Evolutionary conservation across 2,113 vertebrate species (phyloP).

Genomic region (Epinephelus moara): DNA sequence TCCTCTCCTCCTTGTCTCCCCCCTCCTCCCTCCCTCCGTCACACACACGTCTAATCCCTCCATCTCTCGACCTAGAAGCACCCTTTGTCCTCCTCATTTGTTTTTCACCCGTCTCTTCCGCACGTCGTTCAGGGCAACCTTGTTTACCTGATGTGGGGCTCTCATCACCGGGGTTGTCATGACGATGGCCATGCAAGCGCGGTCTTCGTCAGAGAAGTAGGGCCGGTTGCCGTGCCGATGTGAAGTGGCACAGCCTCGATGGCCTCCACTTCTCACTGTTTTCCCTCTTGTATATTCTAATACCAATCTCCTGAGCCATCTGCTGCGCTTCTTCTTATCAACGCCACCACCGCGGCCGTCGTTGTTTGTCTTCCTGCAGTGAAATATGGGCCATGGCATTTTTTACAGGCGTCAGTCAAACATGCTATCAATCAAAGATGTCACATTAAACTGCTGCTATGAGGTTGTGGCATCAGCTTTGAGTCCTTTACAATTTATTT

Average conservation of each 20-base stretch:
- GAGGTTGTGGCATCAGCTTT: slow-evolving; percentile 3
- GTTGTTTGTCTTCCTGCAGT: slow-evolving; percentile 65
- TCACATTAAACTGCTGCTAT: slow-evolving; percentile 23
- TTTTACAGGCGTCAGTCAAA: slow-evolving; percentile 44
- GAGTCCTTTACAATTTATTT: neutral
- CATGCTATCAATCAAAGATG: slow-evolving; percentile 34
- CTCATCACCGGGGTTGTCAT: slow-evolving; percentile 82
- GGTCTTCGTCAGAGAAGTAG: slow-evolving; percentile 60
- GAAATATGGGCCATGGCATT: slow-evolving; percentile 39
- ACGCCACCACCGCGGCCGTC: slow-evolving; percentile 29
- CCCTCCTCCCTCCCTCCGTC: slow-evolving; percentile 16
- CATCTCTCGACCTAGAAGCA: slow-evolving; percentile 73
- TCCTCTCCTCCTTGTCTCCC: neutral
- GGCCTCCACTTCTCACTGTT: slow-evolving; percentile 74
- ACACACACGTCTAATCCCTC: slow-evolving; percentile 56
- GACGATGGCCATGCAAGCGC: slow-evolving; percentile 67
- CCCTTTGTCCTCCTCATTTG: slow-evolving; percentile 72
- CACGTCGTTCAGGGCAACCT: slow-evolving; percentile 75
- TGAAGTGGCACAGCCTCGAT: slow-evolving; percentile 81
- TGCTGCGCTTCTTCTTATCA: slow-evolving; percentile 70
- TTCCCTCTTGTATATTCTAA: slow-evolving; percentile 77
- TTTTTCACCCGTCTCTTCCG: slow-evolving; percentile 46
- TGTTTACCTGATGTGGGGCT: slow-evolving; percentile 84
- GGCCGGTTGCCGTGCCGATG: slow-evolving; percentile 83
- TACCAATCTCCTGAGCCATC: slow-evolving; percentile 77